Evolutionary conservation across 2,888 invertebrate species (phyloP), one percentile per base, ranked within the genome.

Genomic region (Tetropium fuscum): DNA sequence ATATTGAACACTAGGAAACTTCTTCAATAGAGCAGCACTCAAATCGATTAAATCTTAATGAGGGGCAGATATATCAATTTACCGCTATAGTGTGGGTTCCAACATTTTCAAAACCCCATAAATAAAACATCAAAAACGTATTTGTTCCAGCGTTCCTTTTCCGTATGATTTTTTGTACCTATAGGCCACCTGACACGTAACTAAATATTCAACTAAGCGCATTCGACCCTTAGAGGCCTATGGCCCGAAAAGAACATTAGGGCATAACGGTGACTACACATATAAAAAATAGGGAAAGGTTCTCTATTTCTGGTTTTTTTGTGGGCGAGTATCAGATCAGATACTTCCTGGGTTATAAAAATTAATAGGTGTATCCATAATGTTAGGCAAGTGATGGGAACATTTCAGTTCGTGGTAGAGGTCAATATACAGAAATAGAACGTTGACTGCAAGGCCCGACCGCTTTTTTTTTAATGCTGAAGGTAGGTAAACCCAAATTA

Each of bases 141-240:
- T 48, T 48, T 13, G 48, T 48, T 48, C 48, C 34, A 36, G 11
- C 8, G 44, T 44, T 48, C 40, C 51, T 40, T 47, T 48, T 63
- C 63, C 63, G 63, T 53, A 63, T 58, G 54, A 53, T 65, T 68
- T 62, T 59, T 56, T 62, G 36, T 48, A 60, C 65, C 11, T 32
- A 64, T 61, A 43, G 53, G 48, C 69, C 69, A 69, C 69, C 69
- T 69, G 69, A 66, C 64, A 64, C 51, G 64, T 65, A 69, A 65
- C 66, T 65, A 62, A 65, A 69, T 66, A 58, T 64, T 47, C 51
- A 20, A 36, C 56, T 55, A 34, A 51, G 54, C n/a, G n/a, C 56
- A 58, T 53, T 57, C 51, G 53, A 63, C 57, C 57, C 55, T 25
- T 5, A 10, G 20, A 51, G 40, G 32, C 41, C 40, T 44, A 51